Evolutionary conservation across 1,140 invertebrate species (phyloP).

Genomic region (Halictus rubicundus): DNA sequence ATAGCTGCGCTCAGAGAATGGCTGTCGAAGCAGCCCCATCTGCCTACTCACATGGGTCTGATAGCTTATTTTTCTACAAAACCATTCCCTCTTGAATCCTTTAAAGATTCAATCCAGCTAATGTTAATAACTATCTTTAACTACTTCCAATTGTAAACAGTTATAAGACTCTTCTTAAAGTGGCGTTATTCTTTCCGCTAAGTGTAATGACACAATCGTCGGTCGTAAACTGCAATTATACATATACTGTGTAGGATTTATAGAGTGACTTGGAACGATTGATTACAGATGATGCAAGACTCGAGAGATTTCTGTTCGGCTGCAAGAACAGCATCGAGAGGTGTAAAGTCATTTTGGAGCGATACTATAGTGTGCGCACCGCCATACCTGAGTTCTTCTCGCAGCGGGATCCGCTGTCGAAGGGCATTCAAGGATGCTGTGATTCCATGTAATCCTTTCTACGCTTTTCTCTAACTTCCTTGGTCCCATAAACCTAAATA

Average conservation of each 20-base stretch:
- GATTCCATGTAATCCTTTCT: slow-evolving; percentile 68
- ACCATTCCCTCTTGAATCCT: no score
- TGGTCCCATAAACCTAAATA: no score
- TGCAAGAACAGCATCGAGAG: slow-evolving; percentile 81
- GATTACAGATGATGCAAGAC: slow-evolving; percentile 77
- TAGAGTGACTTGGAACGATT: background rate
- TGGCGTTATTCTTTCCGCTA: no score
- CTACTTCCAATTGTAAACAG: no score
- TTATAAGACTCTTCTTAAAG: no score
- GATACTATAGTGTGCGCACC: slow-evolving; percentile 78
- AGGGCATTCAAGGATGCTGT: slow-evolving; percentile 75
- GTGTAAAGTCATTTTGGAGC: slow-evolving; percentile 80
- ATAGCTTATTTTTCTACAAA: no score
- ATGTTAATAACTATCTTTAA: no score
- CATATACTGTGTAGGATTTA: no score
- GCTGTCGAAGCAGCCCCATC: slow-evolving; percentile 80
- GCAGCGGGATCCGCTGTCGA: slow-evolving; percentile 74
- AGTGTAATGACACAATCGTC: no score
- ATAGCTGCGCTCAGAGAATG: slow-evolving; percentile 75
- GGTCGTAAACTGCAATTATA: background rate
- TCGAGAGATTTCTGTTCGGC: slow-evolving; percentile 80
- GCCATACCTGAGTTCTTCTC: slow-evolving; percentile 80
- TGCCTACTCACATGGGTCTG: slow-evolving; percentile 77
- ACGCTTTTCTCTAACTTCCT: background rate
- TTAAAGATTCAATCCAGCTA: no score